Base-by-base conservation (phyloP, 2,113 vertebrate genomes). In the Ranitomeya imitator region DNA sequence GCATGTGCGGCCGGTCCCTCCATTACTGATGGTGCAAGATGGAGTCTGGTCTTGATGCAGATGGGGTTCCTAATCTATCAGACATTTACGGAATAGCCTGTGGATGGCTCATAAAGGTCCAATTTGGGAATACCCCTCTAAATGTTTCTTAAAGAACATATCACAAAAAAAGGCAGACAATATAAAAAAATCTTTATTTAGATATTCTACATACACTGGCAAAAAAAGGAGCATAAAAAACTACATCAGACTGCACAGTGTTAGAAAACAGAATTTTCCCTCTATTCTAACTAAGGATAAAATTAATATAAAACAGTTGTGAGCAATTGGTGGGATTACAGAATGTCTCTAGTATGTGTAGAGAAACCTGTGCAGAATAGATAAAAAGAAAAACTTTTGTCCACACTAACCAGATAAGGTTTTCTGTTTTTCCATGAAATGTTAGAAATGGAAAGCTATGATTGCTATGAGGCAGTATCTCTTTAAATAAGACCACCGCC, bases 231-330 rank as follows among this genome's bases (percentile, higher is more conserved):
- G n/a, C 60, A 16, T 77, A 69, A 77, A 67, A 78, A 92, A 92
- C 89, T 93, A 94, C 93, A 92, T 91, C 91, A 91, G 90, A 93
- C 94, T 92, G 92, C 92, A 92, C 92, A 67, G 60, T 92, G 91
- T 92, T 93, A 94, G 11, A 93, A 93, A 94, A 94, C 93, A 74
- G 9, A 83, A 83, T 19, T 45, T 69, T 26, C 18, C 37, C 19
- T 84, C 63, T 54, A 71, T 15, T 80, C 79, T 31, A 80, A n/a
- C 21, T 67, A 83, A 6, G 12, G 21, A 67, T 16, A 57, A 63
- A 4, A 52, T 92, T 92, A 92, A 94, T n/a, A 93, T 93, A 45
- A 45, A 81, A 51, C 69, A 6, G n/a, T 16, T 7, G 10, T 82
- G 6, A n/a, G 23, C 15, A 83, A 71, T 12, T 11, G 7, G 18